Percentiles rank a stretch among this genome's conserved stretches.
Evolutionary conservation across 1,140 invertebrate genomes (phyloP).

Genomic region (Drosophila melanica): DNA sequence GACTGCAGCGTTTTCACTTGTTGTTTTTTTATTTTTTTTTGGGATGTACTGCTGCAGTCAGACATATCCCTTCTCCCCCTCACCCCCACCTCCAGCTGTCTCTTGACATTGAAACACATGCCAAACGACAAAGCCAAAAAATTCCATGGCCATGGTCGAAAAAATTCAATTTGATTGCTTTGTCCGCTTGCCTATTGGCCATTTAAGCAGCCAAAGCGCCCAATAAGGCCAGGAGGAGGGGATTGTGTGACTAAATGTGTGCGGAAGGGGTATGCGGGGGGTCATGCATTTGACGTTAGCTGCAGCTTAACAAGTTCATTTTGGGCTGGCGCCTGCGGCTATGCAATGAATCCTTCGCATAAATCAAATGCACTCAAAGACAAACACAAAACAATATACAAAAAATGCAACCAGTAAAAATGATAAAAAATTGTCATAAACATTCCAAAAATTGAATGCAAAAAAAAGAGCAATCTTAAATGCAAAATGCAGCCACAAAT

Average conservation of each 20-base stretch:
- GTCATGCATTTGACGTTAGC: constrained; percentile 5
- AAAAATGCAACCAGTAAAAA: constrained; percentile 1
- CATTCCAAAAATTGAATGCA: not conserved
- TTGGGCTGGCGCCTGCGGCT: constrained; percentile 27
- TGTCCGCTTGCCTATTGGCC: constrained; percentile 58
- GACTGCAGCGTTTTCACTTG: not conserved
- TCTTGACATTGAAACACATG: constrained; percentile 60
- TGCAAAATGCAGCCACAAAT: constrained; percentile 8
- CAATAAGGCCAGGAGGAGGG: constrained; percentile 18
- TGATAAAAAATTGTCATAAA: too few relatives aligned
- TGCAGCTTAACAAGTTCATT: constrained; percentile 77
- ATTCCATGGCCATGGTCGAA: constrained; percentile 28
- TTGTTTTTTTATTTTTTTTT: constrained; percentile 8
- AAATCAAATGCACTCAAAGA: constrained; percentile 62
- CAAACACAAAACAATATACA: constrained; percentile 20
- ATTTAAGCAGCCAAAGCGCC: constrained; percentile 57
- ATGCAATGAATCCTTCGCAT: constrained; percentile 41
- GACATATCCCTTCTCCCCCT: constrained; percentile 7
- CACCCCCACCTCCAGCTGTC: not conserved
- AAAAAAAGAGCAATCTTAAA: not conserved
- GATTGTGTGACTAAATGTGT: not conserved
- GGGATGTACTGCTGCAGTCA: constrained; percentile 60
- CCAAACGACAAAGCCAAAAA: constrained; percentile 49
- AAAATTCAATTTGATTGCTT: constrained; percentile 75
- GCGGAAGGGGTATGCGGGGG: too few relatives aligned